These are phyloP conservation scores for Papilio xuthus DNA, from an alignment of 1,140 invertebrate species.

Conservation along the genomic window DNA sequence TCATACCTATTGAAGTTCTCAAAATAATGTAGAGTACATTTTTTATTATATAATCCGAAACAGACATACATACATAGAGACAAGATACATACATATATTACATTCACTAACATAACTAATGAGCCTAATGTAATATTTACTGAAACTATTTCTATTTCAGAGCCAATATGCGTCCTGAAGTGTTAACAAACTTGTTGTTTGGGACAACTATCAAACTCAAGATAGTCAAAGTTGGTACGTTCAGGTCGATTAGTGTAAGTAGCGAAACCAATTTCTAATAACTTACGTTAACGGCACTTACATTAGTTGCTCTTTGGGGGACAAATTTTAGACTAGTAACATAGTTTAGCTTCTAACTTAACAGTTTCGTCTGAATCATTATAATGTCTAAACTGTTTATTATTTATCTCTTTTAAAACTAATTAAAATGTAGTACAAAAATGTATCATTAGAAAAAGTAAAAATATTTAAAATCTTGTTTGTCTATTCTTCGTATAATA, in stretches of 20 bases:
- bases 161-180: not conserved
- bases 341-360: conserved; percentile 66
- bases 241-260: conserved; percentile 70
- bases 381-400: conserved; percentile 29
- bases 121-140: not conserved
- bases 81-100: too few species aligned
- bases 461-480: too few species aligned
- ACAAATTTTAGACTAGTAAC: conserved; percentile 45
- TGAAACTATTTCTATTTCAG: not conserved
- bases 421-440: not conserved
- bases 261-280: conserved; percentile 76
- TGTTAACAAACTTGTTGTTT: conserved; percentile 14
- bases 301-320: conserved; percentile 56
- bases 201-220: conserved; percentile 53
- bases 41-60: too few species aligned
- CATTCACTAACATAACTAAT: too few species aligned
- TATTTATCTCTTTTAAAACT: not conserved
- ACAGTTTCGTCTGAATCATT: conserved; percentile 65
- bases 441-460: too few species aligned
- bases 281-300: conserved; percentile 75
- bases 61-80: too few species aligned
- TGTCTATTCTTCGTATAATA: too few species aligned
- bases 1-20: too few species aligned
- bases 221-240: conserved; percentile 60
- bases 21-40: too few species aligned